Evolutionary conservation across 2,888 invertebrate genomes (phyloP).

Genomic region (Eupithecia abbreviata): DNA sequence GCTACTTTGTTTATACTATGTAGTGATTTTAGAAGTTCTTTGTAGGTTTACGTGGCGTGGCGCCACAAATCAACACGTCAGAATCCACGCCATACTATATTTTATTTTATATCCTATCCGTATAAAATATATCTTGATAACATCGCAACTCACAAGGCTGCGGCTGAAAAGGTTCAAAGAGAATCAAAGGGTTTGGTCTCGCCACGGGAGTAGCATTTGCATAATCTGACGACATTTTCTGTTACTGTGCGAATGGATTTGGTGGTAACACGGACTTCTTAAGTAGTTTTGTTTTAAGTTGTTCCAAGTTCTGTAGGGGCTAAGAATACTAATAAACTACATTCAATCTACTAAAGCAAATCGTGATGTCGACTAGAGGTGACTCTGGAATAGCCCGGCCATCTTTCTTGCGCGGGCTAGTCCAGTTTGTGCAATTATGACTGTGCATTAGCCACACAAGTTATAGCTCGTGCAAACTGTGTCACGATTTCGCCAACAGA

Average conservation of each 20-base stretch:
- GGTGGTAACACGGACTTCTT: background rate
- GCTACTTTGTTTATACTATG: no score
- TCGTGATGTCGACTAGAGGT: background rate
- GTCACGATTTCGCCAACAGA: no score
- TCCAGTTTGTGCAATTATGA: no score
- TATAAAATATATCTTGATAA: background rate
- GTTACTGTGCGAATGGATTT: constrained; percentile 3
- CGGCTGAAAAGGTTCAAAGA: constrained; percentile 8
- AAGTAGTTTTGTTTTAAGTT: background rate
- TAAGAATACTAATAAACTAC: background rate
- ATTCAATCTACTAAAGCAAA: background rate
- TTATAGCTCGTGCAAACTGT: no score
- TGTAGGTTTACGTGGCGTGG: background rate
- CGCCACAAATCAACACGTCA: background rate
- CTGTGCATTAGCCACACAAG: no score
- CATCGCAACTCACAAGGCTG: background rate
- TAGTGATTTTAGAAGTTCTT: no score
- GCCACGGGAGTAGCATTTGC: background rate
- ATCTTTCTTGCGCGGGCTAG: no score
- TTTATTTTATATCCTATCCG: background rate
- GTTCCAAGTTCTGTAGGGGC: background rate
- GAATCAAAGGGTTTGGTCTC: constrained; percentile 6
- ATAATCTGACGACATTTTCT: constrained; percentile 6
- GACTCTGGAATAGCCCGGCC: no score
- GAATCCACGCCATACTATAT: background rate